These are phyloP conservation scores for Toxostoma redivivum DNA, from an alignment of 2,113 vertebrate species.

Conservation along the genomic window DNA sequence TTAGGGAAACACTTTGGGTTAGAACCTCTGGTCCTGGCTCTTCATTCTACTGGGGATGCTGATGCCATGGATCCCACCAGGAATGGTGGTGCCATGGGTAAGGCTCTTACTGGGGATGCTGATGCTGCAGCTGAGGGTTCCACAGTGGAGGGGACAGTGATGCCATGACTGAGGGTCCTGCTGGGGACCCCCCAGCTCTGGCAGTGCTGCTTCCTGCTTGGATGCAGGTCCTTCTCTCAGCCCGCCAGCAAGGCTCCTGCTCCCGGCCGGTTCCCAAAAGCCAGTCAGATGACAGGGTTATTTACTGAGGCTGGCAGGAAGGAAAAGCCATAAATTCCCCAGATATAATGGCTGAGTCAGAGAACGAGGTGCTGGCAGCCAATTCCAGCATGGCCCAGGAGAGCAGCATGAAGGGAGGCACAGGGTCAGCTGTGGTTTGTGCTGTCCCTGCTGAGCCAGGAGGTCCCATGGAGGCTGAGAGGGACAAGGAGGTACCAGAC, in stretches of 20 bases:
- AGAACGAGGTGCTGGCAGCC: background rate
- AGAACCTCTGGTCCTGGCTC: background rate
- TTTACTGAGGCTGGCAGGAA: constrained; percentile 54
- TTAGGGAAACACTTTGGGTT: background rate
- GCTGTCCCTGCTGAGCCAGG: background rate
- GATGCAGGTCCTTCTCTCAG: background rate
- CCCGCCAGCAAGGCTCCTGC: background rate
- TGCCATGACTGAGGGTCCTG: accelerated
- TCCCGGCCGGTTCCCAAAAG: background rate
- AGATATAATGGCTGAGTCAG: constrained; percentile 43
- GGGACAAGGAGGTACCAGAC: background rate
- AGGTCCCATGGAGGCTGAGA: background rate
- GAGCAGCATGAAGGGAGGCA: background rate
- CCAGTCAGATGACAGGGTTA: constrained; percentile 31
- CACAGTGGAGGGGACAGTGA: background rate
- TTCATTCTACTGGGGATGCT: background rate
- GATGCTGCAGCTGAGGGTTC: background rate
- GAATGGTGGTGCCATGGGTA: background rate
- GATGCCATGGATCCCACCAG: background rate
- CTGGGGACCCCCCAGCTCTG: background rate
- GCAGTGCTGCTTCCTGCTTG: background rate
- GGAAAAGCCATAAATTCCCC: constrained; percentile 59
- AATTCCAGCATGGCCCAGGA: background rate
- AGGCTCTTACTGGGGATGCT: background rate
- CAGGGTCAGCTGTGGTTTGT: background rate